A percentile compares a stretch with the other conserved stretches of the same genome.
phyloP scores from a whole-genome alignment of 1,140 invertebrate genomes.

The Stegodyphus mimosarum region DNA sequence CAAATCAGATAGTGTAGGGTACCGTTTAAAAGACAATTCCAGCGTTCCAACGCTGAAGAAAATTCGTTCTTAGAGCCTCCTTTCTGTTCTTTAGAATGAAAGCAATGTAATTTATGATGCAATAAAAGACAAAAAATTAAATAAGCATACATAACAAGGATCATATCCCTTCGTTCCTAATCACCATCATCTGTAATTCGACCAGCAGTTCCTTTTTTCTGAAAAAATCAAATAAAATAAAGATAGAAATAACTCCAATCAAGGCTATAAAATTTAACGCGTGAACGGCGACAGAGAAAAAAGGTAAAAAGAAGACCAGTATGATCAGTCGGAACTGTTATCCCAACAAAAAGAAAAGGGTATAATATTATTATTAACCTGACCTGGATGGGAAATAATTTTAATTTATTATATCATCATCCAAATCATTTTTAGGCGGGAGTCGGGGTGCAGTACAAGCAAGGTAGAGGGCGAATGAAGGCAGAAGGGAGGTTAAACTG shows the following conservation, averaged over 20 bases:
- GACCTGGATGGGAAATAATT: constrained; percentile 37
- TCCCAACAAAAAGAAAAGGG: constrained; percentile 18
- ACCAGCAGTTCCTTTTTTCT: neutral
- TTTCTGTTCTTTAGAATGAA: too few relatives aligned
- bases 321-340: neutral
- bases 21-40: too few relatives aligned
- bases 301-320: neutral
- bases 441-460: neutral
- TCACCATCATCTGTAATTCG: too few relatives aligned
- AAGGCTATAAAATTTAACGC: neutral
- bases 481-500: neutral
- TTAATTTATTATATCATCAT: constrained; percentile 46
- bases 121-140: too few relatives aligned
- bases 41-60: too few relatives aligned
- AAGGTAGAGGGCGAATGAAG: neutral
- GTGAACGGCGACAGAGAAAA: neutral
- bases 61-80: too few relatives aligned
- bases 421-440: constrained; percentile 8
- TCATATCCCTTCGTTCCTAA: too few relatives aligned
- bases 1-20: too few relatives aligned
- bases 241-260: neutral
- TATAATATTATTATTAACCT: constrained; percentile 1
- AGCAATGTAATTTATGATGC: too few relatives aligned
- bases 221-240: neutral
- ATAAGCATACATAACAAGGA: too few relatives aligned